A percentile compares a stretch with the other conserved stretches of the same genome.
Conservation (phyloP, 2,797 vertebrate genomes). For the Melanogrammus aeglefinus region DNA sequence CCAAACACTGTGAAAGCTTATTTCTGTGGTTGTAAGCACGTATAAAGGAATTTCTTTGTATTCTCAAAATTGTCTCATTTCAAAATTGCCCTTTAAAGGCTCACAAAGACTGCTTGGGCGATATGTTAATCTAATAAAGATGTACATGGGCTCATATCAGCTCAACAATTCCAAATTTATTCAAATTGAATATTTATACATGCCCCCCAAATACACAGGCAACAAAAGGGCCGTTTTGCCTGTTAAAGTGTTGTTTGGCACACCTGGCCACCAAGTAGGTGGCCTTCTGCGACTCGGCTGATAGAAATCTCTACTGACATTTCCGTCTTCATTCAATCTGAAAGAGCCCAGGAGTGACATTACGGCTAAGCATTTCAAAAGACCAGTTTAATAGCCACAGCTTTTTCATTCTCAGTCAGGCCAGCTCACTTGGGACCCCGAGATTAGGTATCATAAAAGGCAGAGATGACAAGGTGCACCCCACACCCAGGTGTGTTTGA, state of each 20-base stretch:
- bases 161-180: slow-evolving; percentile 12
- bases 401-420: slow-evolving; percentile 56
- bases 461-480: slow-evolving; percentile 40
- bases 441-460: slow-evolving; percentile 35
- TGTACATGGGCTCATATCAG: slow-evolving; percentile 6
- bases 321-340: slow-evolving; percentile 65
- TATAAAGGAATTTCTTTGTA: neutral
- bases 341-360: slow-evolving; percentile 63
- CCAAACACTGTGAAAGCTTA: neutral
- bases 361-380: slow-evolving; percentile 66
- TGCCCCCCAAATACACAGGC: slow-evolving; percentile 37
- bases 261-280: slow-evolving; percentile 56
- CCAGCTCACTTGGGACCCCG: slow-evolving; percentile 38
- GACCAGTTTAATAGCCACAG: slow-evolving; percentile 49
- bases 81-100: neutral
- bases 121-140: slow-evolving; percentile 11
- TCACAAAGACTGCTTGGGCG: neutral
- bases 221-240: slow-evolving; percentile 52
- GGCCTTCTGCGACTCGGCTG: slow-evolving; percentile 47
- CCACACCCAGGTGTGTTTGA: slow-evolving; percentile 7
- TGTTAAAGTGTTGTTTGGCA: slow-evolving; percentile 35
- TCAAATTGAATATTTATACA: slow-evolving; percentile 41
- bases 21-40: neutral
- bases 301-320: slow-evolving; percentile 73
- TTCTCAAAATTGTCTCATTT: neutral